phyloP scores from a whole-genome alignment of 2,113 vertebrate species.

The Microtus richardsoni region DNA sequence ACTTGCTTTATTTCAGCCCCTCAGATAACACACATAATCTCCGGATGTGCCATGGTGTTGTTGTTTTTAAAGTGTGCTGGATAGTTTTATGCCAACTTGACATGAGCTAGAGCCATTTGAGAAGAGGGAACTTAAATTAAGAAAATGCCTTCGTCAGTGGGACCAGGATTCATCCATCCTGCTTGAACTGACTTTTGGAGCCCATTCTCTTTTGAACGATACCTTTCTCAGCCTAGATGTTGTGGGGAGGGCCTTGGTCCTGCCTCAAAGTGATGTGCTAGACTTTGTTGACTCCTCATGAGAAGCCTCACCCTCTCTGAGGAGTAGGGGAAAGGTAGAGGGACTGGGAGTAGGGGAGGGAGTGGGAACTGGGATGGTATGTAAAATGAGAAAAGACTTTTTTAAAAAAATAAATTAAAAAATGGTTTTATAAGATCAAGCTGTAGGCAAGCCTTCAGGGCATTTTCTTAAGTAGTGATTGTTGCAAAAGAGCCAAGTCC shows the following conservation, averaged over 20 bases:
- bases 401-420: too few relatives aligned
- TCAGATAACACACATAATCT: fast-evolving
- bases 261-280: too few relatives aligned
- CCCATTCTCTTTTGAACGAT: too few relatives aligned
- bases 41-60: neutral
- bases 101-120: neutral
- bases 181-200: too few relatives aligned
- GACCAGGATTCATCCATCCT: too few relatives aligned
- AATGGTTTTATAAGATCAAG: neutral
- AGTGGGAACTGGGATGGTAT: too few relatives aligned
- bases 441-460: neutral
- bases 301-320: too few relatives aligned
- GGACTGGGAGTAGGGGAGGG: fast-evolving
- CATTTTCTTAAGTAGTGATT: neutral
- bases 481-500: neutral
- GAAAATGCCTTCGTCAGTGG: neutral
- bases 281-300: too few relatives aligned
- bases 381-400: too few relatives aligned
- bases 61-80: neutral
- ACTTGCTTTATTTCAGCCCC: neutral
- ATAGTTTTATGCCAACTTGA: neutral
- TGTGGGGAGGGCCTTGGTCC: too few relatives aligned
- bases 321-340: too few relatives aligned
- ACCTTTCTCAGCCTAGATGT: too few relatives aligned
- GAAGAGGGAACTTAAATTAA: neutral